These are phyloP conservation scores for Caranx ignobilis DNA, from an alignment of 2,113 vertebrate genomes.

Conservation along the genomic window DNA sequence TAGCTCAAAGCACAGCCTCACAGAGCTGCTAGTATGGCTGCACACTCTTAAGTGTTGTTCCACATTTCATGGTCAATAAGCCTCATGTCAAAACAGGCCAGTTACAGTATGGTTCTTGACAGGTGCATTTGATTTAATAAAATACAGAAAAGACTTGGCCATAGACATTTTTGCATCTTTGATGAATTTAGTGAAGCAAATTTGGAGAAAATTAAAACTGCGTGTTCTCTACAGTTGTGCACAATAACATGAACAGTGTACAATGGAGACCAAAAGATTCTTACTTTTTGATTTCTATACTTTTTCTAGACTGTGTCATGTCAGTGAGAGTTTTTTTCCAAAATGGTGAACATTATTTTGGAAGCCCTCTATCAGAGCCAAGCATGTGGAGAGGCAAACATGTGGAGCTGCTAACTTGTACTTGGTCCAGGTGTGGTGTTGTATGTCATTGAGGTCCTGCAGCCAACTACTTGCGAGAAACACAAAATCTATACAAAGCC, in stretches of 20 bases:
- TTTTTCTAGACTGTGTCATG: neutral
- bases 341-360: conserved; percentile 26
- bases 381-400: conserved; percentile 8
- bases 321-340: neutral
- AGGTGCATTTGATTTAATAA: neutral
- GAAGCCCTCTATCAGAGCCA: conserved; percentile 4
- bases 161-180: neutral
- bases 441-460: conserved; percentile 36
- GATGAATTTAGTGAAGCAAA: neutral
- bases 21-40: neutral
- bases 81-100: neutral
- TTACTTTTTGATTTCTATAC: neutral
- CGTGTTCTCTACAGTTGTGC: neutral
- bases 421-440: conserved; percentile 29
- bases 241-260: neutral
- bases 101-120: neutral
- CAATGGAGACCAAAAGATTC: neutral
- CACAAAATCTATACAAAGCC: conserved; percentile 56
- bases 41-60: neutral
- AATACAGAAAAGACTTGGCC: neutral
- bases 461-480: conserved; percentile 14
- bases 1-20: no score
- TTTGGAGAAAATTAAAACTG: neutral
- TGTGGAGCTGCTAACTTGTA: conserved; percentile 6
- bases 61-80: neutral